Base-by-base conservation (phyloP, 2,113 vertebrate genomes). In the Suricata suricatta region DNA sequence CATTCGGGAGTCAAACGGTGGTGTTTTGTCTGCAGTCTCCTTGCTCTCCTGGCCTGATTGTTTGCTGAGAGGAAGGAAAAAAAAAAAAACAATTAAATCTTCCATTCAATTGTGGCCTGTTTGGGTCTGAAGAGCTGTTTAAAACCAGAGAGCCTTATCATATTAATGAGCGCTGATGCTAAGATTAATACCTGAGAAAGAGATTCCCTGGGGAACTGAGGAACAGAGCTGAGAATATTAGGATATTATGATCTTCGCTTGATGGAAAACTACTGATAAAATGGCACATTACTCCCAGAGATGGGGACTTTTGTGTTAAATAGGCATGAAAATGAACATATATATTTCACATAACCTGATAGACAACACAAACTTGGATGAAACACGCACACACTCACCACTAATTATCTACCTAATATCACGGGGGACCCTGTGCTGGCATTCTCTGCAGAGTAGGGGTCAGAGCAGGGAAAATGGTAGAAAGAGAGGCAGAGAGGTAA, bases 71-170 rank as follows among this genome's bases (percentile, higher is more conserved):
- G 57, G 21, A 17, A 23, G 19, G 8, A 23, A 54, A 17, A 54
- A 17, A 54, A 93, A 93, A 76, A 0, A 90, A 82, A 93, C 63
- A 93, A 96, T 96, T 89, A 97, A 97, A 96, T 96, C 96, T 97
- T 95, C 95, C 96, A 95, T 97, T 97, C 97, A 96, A 66, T 95
- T 81, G 97, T 12, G 69, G 91, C 68, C 82, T 83, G 88, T 91
- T 93, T 94, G 95, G 81, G 82, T 94, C 94, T 95, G 88, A 96
- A 93, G 97, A 97, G 93, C 96, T 95, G 50, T 86, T 98, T 92
- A 82, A 96, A 98, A 90, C 86, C 86, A 79, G 93, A 92, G 81
- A 64, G 80, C 1, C 92, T 97, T 95, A 95, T 96, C 97, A 72
- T 96, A 97, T 95, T 97, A 97, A 98, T 96, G 96, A 97, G 90